A percentile compares a stretch with the other conserved stretches of the same genome.
These are phyloP conservation scores for Trissolcus japonicus DNA, from an alignment of 2,888 invertebrate genomes.

Conservation along the genomic window DNA sequence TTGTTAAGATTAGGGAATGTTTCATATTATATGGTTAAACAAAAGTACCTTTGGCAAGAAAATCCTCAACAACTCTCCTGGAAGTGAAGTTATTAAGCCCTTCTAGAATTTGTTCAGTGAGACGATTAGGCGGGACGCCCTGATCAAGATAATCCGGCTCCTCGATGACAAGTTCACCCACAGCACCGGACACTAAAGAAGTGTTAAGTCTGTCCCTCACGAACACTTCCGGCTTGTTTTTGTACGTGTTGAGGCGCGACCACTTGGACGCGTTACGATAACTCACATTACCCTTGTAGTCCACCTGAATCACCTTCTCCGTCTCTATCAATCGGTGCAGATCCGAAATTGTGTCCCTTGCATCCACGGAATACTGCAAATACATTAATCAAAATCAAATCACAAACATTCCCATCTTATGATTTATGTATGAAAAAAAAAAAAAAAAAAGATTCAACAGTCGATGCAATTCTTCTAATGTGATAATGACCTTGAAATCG, in stretches of 20 bases:
- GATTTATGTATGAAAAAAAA: no score
- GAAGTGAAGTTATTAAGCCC: slow-evolving; percentile 80
- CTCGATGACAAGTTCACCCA: slow-evolving; percentile 83
- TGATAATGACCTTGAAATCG: no score
- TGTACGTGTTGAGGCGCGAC: slow-evolving; percentile 76
- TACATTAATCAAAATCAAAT: no score
- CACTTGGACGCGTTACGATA: slow-evolving; percentile 89
- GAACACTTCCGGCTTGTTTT: slow-evolving; percentile 77
- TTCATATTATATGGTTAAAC: background rate
- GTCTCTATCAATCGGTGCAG: slow-evolving; percentile 85
- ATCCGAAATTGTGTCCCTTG: slow-evolving; percentile 83
- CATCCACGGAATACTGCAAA: slow-evolving; percentile 80
- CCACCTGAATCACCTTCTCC: slow-evolving; percentile 87
- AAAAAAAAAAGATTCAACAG: no score
- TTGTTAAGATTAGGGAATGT: background rate
- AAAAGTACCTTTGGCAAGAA: slow-evolving; percentile 78
- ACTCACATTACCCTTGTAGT: slow-evolving; percentile 91
- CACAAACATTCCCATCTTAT: no score
- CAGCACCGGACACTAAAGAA: slow-evolving; percentile 81
- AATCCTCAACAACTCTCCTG: slow-evolving; percentile 80
- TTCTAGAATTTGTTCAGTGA: slow-evolving; percentile 80
- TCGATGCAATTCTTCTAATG: no score
- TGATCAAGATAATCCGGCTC: slow-evolving; percentile 84
- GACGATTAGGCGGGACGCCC: slow-evolving; percentile 84
- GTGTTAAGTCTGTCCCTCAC: slow-evolving; percentile 77